phyloP scores from a whole-genome alignment of 2,113 vertebrate genomes.

The Cyanoliseus patagonus region DNA sequence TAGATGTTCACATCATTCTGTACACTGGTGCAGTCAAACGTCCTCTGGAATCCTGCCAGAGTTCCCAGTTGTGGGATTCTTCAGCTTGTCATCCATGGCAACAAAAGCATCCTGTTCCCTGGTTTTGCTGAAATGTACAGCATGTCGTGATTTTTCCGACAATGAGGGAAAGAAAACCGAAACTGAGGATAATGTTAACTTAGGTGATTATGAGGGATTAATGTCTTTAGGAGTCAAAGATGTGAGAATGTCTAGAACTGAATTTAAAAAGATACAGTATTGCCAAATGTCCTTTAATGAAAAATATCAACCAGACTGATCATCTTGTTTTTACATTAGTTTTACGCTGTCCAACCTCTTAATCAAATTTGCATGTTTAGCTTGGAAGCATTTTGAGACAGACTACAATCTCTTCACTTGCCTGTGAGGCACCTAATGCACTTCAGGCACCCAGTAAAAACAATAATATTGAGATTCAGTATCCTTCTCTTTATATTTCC shows the following conservation, averaged over 20 bases:
- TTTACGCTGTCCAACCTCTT: background rate
- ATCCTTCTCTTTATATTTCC: background rate
- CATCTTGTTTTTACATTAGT: background rate
- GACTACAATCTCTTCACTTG: background rate
- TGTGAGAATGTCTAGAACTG: background rate
- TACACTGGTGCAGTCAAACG: background rate
- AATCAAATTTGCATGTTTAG: slow-evolving; percentile 8
- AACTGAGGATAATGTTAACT: background rate
- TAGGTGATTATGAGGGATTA: background rate
- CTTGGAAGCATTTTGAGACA: slow-evolving; percentile 6
- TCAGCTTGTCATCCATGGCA: background rate
- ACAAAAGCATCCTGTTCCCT: background rate
- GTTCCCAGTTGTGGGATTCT: background rate
- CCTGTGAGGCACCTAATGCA: background rate
- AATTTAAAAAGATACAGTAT: background rate
- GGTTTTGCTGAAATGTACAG: background rate
- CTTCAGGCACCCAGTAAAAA: background rate
- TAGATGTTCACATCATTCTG: background rate
- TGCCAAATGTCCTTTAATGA: background rate
- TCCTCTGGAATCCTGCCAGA: background rate
- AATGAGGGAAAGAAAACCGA: background rate
- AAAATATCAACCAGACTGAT: background rate
- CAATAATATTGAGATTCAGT: background rate
- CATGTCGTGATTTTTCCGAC: background rate
- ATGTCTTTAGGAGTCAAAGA: background rate